phyloP scores from a whole-genome alignment of 2,888 invertebrate species.

The Meta bourneti region DNA sequence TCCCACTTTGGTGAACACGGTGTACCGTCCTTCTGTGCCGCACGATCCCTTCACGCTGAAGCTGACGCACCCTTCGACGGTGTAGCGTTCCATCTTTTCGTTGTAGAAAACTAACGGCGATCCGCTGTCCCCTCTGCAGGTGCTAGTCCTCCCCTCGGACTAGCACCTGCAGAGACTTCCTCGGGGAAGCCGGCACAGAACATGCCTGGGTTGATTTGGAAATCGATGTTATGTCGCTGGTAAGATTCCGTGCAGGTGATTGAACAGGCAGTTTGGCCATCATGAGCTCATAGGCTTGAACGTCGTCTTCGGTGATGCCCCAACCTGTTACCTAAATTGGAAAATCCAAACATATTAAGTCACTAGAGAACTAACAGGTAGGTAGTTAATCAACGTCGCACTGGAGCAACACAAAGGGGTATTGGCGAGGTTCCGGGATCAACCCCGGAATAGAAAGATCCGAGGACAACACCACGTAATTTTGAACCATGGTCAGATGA shows the following conservation, averaged over 20 bases:
- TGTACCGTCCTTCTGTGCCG: neutral
- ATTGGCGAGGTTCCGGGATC: too few relatives aligned
- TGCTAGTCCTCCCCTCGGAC: slow-evolving; percentile 25
- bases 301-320: slow-evolving; percentile 69
- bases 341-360: too few relatives aligned
- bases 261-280: slow-evolving; percentile 74
- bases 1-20: slow-evolving; percentile 26
- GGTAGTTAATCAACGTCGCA: too few relatives aligned
- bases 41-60: slow-evolving; percentile 13
- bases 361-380: too few relatives aligned
- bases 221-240: slow-evolving; percentile 24
- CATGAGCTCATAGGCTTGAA: slow-evolving; percentile 37
- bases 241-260: slow-evolving; percentile 68
- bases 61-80: slow-evolving; percentile 51
- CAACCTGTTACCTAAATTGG: slow-evolving; percentile 76
- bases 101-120: slow-evolving; percentile 44
- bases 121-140: slow-evolving; percentile 75
- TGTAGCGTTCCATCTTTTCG: neutral
- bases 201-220: slow-evolving; percentile 23
- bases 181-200: slow-evolving; percentile 69
- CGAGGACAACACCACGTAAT: too few relatives aligned
- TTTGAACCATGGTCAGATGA: too few relatives aligned
- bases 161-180: too few relatives aligned
- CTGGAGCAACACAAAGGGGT: too few relatives aligned
- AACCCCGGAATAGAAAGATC: too few relatives aligned